phyloP scores from a whole-genome alignment of 1,140 invertebrate genomes.

The Philopotamus ludificatus region DNA sequence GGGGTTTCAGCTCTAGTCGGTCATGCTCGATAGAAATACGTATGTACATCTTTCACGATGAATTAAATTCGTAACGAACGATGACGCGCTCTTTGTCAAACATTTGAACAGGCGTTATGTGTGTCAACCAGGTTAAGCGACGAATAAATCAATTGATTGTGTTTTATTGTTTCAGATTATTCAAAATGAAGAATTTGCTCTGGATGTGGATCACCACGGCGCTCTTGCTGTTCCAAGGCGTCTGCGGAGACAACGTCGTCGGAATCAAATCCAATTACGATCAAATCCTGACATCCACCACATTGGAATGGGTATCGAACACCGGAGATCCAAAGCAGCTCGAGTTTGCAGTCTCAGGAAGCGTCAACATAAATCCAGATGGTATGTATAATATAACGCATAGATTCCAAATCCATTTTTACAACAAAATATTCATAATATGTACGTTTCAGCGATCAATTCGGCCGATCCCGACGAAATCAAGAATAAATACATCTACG shows the following conservation, averaged over 20 bases:
- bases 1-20: too few species aligned
- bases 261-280: slow-evolving; percentile 47
- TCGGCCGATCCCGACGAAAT: slow-evolving; percentile 31
- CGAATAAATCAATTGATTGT: slow-evolving; percentile 3
- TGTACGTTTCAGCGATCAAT: slow-evolving; percentile 14
- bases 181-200: slow-evolving; percentile 9
- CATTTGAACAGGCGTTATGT: too few species aligned
- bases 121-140: too few species aligned
- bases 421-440: not conserved
- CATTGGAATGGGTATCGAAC: slow-evolving; percentile 47
- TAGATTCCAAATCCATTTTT: too few species aligned
- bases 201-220: not conserved
- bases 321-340: slow-evolving; percentile 40
- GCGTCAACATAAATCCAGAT: slow-evolving; percentile 7
- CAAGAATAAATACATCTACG: slow-evolving; percentile 60
- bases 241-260: slow-evolving; percentile 35
- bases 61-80: too few species aligned
- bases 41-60: too few species aligned
- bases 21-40: too few species aligned
- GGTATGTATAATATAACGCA: not conserved
- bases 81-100: too few species aligned
- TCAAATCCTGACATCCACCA: slow-evolving; percentile 51
- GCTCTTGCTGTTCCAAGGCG: slow-evolving; percentile 1
- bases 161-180: slow-evolving; percentile 26
- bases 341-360: slow-evolving; percentile 48